Percentiles rank a stretch among this genome's conserved stretches.
These are phyloP conservation scores for Danaus plexippus DNA, from an alignment of 1,140 invertebrate genomes.

Conservation along the genomic window DNA sequence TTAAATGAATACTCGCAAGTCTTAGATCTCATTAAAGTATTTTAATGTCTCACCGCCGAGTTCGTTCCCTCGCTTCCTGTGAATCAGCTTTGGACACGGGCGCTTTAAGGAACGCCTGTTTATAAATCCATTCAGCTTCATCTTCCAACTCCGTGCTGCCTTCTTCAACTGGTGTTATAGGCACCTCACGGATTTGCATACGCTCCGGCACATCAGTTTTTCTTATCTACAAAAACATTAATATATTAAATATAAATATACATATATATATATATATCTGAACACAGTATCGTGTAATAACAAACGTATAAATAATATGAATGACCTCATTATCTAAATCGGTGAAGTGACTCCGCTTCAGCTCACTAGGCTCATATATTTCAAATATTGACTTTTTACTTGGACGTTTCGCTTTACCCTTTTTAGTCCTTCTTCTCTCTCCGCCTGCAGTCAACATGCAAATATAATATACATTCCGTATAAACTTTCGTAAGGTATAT, in stretches of 20 bases:
- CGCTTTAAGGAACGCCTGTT: conserved; percentile 90
- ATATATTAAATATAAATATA: background rate
- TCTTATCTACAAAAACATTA: conserved; percentile 74
- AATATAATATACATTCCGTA: too few relatives aligned
- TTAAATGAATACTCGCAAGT: too few relatives aligned
- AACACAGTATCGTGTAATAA: background rate
- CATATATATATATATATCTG: conserved; percentile 1
- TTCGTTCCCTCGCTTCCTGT: conserved; percentile 70
- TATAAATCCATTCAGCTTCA: conserved; percentile 98
- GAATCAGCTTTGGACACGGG: conserved; percentile 78
- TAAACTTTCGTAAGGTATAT: too few relatives aligned
- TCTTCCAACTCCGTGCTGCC: conserved; percentile 91
- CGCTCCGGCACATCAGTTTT: conserved; percentile 92
- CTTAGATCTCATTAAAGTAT: too few relatives aligned
- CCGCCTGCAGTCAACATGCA: conserved; percentile 10
- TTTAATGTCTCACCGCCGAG: conserved; percentile 33
- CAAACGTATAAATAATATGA: background rate
- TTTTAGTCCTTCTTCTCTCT: conserved; percentile 69
- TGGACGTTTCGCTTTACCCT: conserved; percentile 83
- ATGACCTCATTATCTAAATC: conserved; percentile 91
- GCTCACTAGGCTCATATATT: conserved; percentile 97
- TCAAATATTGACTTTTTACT: conserved; percentile 93
- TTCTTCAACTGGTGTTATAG: conserved; percentile 85
- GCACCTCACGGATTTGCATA: conserved; percentile 92
- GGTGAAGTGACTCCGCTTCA: conserved; percentile 96